Evolutionary conservation across 2,888 invertebrate species (phyloP), one percentile per base, ranked within the genome.

Genomic region (Amphipoea oculea): DNA sequence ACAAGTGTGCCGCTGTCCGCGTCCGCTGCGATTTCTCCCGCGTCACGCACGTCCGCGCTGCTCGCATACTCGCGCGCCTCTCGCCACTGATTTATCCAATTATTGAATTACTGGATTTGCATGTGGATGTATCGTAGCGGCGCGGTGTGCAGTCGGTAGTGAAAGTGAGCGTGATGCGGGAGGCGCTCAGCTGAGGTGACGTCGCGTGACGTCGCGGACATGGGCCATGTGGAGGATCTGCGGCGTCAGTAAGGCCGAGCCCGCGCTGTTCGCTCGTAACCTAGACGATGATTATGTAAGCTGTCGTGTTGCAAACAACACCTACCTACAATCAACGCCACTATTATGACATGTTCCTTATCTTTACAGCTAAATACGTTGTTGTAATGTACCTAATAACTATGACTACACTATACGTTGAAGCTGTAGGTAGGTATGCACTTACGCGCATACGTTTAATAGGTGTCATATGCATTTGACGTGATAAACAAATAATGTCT

Each of bases 221-320:
- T 96, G 96, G 96, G 95, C 96, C 95, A 96, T 97, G 97, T 96
- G 96, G 96, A 96, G 93, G 92, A 96, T 96, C 90, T 96, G 97
- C 93, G 96, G 96, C 94, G 95, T 96, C 94, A 96, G 95, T 95
- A 96, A 96, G 93, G 95, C 93, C 89, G 94, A 96, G 92, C 95
- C 96, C 82, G 94, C 93, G 91, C 93, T 96, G 91, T 95, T 96
- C 91, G 93, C 93, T 87, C 91, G 92, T 92, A 91, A 90, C 90
- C 84, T 90, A 78, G 90, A 93, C 90, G 95, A 96, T 90, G 96
- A 97, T 94, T 96, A 95, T 94, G 97, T 97, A 96, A 96, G 96
- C 89, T 77, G 77, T 66, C 67, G 73, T 70, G 74, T 86, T 86
- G 74, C 82, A 75, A 88, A 88, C 83, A 78, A 81, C 84, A 87